A percentile compares a stretch with the other conserved stretches of the same genome.
These are phyloP conservation scores for Excalfactoria chinensis DNA, from an alignment of 2,113 vertebrate species.

Conservation along the genomic window DNA sequence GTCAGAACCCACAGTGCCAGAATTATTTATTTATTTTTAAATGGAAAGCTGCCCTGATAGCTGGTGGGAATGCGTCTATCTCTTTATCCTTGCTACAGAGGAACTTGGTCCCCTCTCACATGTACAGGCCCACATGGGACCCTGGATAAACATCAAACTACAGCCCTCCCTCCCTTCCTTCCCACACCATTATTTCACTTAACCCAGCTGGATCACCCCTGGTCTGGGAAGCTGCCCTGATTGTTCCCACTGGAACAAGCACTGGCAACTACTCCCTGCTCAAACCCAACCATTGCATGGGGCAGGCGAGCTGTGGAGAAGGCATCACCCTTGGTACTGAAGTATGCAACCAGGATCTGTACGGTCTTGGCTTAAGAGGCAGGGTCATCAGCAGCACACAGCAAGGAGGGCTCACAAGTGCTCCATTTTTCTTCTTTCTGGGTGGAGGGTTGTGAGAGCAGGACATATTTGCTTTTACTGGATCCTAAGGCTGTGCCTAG, in stretches of 20 bases:
- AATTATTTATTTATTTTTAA: slow-evolving; percentile 54
- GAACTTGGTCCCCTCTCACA: background rate
- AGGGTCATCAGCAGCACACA: background rate
- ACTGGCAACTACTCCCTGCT: background rate
- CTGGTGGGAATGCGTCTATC: too few species aligned
- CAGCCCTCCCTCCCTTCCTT: background rate
- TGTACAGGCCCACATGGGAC: background rate
- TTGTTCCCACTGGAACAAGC: background rate
- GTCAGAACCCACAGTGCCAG: background rate
- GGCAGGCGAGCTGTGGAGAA: background rate
- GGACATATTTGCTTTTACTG: background rate
- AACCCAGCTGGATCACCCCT: background rate
- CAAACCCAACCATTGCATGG: background rate
- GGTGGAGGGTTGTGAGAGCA: background rate
- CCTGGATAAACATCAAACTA: background rate
- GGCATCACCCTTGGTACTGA: background rate
- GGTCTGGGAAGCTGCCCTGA: slow-evolving; percentile 19
- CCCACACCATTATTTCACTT: background rate
- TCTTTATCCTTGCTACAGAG: background rate
- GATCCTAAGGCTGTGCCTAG: background rate
- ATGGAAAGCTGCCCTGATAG: background rate
- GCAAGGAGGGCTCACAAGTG: background rate
- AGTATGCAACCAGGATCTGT: background rate
- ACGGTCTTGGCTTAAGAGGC: background rate
- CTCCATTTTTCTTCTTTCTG: background rate